phyloP scores from a whole-genome alignment of 2,888 invertebrate species.

The Cerceris ruficornis region DNA sequence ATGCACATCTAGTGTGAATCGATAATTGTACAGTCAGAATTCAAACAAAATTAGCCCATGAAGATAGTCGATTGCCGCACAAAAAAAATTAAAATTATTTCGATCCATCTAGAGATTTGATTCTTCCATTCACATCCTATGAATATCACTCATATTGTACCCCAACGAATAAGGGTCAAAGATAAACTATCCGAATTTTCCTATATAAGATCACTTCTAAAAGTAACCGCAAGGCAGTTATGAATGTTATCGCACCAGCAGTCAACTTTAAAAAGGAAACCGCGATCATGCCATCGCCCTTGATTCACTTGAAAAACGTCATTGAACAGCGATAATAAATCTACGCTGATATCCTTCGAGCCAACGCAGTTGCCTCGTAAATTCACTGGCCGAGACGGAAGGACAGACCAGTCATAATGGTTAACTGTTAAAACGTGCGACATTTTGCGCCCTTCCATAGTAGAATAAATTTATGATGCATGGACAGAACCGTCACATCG shows the following conservation, averaged over 20 bases:
- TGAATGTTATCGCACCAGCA: neutral
- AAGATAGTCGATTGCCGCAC: no score
- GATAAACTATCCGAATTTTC: neutral
- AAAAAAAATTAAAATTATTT: no score
- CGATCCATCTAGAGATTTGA: no score
- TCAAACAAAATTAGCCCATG: no score
- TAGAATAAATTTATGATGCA: slow-evolving; percentile 1
- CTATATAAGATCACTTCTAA: neutral
- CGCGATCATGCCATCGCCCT: neutral
- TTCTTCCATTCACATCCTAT: no score
- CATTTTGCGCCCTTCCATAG: slow-evolving; percentile 11
- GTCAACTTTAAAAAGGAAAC: neutral
- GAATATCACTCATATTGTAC: neutral
- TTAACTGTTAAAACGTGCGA: slow-evolving; percentile 19
- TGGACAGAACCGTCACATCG: no score
- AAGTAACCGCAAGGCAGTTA: neutral
- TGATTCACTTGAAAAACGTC: neutral
- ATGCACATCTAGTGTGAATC: no score
- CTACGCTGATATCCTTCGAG: neutral
- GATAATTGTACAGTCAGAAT: no score
- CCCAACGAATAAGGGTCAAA: neutral
- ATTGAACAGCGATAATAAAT: slow-evolving; percentile 1
- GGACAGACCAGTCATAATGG: slow-evolving; percentile 12
- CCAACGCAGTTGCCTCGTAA: slow-evolving; percentile 6
- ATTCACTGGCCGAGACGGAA: neutral